These are phyloP conservation scores for Odocoileus hemionus DNA, from an alignment of 2,113 vertebrate species.

Conservation along the genomic window DNA sequence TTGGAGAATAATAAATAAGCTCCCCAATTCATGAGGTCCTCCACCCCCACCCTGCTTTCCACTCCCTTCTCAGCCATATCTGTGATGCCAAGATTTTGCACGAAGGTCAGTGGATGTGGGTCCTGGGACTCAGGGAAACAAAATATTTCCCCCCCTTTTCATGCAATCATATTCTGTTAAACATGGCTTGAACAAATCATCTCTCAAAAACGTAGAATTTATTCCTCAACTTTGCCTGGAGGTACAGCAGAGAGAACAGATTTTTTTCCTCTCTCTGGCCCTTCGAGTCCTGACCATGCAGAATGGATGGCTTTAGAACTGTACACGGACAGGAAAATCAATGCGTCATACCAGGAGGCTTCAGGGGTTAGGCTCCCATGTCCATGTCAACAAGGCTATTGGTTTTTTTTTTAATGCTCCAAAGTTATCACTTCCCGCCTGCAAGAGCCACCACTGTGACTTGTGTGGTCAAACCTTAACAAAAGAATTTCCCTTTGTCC, in stretches of 20 bases:
- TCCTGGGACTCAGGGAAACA: slow-evolving; percentile 76
- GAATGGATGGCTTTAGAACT: slow-evolving; percentile 97
- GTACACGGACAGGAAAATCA: slow-evolving; percentile 99
- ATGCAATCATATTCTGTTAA: slow-evolving; percentile 84
- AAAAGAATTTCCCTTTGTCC: slow-evolving; percentile 90
- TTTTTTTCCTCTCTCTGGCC: slow-evolving; percentile 82
- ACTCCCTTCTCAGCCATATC: background rate
- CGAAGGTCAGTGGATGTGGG: slow-evolving; percentile 75
- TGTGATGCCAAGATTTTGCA: slow-evolving; percentile 60
- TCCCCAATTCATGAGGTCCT: slow-evolving; percentile 53
- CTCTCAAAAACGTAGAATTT: slow-evolving; percentile 85
- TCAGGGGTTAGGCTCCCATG: slow-evolving; percentile 98
- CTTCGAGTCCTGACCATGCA: slow-evolving; percentile 92
- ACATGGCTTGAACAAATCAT: slow-evolving; percentile 86
- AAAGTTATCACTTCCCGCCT: slow-evolving; percentile 95
- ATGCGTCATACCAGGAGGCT: slow-evolving; percentile 99
- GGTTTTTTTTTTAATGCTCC: slow-evolving; percentile 99
- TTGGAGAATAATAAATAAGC: slow-evolving; percentile 75
- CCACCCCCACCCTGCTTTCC: background rate
- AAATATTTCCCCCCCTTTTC: slow-evolving; percentile 71
- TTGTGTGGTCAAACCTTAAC: slow-evolving; percentile 95
- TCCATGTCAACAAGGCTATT: slow-evolving; percentile 99
- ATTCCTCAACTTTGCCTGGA: slow-evolving; percentile 91
- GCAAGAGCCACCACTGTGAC: slow-evolving; percentile 87
- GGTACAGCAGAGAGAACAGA: slow-evolving; percentile 88